A percentile compares a stretch with the other conserved stretches of the same genome.
Conservation (phyloP, 2,888 invertebrate genomes). For the Odontomyia ornata region DNA sequence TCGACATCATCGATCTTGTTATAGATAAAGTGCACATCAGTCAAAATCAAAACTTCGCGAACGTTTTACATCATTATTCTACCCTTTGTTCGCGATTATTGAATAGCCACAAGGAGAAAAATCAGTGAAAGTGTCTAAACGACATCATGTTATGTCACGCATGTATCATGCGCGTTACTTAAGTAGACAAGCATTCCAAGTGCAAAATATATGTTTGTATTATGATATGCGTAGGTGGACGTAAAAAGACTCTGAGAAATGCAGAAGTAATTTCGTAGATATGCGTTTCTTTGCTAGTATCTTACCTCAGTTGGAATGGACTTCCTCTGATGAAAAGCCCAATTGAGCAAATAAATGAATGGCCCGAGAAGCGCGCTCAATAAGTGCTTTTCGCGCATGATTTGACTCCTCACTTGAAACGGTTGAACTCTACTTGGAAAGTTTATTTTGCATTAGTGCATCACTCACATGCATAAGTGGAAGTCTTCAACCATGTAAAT, state of each 20-base stretch:
- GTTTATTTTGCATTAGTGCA: not conserved
- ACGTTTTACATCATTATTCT: not conserved
- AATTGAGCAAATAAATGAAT: not conserved
- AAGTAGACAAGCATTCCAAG: not conserved
- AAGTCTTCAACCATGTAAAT: not conserved
- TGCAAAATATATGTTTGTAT: not conserved
- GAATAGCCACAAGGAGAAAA: too few relatives aligned
- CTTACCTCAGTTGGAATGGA: not conserved
- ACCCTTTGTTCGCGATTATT: not conserved
- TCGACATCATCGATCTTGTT: slow-evolving; percentile 10
- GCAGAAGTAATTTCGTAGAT: not conserved
- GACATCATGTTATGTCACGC: not conserved
- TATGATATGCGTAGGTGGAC: not conserved
- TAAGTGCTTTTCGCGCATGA: not conserved
- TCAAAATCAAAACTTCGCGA: slow-evolving; percentile 11
- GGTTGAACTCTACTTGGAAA: not conserved
- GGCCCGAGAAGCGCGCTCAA: not conserved
- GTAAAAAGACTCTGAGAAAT: not conserved
- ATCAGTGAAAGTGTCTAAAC: slow-evolving; percentile 1
- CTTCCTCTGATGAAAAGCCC: not conserved
- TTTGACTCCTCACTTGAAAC: not conserved
- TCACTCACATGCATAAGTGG: not conserved
- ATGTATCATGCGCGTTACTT: not conserved
- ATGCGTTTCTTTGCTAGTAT: not conserved
- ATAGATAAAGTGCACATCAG: slow-evolving; percentile 30